These are phyloP conservation scores for Chiridota heheva DNA, from an alignment of 35 echinoderm and acorn worm species.

Conservation along the genomic window DNA sequence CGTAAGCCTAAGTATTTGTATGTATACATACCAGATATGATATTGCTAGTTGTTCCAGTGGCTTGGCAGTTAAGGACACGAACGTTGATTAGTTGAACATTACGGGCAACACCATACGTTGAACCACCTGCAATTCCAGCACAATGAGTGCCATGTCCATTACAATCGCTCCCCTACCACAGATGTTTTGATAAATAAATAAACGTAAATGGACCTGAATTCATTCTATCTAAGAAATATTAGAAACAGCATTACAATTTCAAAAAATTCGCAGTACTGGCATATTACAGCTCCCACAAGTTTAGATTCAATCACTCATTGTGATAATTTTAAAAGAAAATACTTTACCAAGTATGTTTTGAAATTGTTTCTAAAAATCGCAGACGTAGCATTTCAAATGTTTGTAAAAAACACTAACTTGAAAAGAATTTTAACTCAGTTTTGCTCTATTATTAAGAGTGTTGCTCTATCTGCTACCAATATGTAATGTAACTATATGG, in stretches of 20 bases:
- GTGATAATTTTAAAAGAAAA: too few species aligned
- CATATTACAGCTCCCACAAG: too few species aligned
- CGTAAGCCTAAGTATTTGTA: too few species aligned
- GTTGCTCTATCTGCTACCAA: too few species aligned
- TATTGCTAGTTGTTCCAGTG: slow-evolving; percentile 15
- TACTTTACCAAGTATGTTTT: too few species aligned
- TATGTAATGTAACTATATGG: too few species aligned
- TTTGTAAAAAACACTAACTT: too few species aligned
- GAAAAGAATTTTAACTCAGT: too few species aligned
- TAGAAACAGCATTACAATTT: neutral
- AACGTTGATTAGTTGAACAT: slow-evolving; percentile 34
- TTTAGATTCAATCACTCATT: too few species aligned
- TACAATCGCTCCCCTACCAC: slow-evolving; percentile 49
- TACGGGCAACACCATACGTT: slow-evolving; percentile 56
- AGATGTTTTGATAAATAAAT: neutral
- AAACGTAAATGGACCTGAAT: neutral
- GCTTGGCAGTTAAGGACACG: slow-evolving; percentile 43
- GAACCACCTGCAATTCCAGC: slow-evolving; percentile 49
- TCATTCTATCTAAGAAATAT: neutral
- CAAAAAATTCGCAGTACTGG: neutral
- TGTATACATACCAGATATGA: slow-evolving; percentile 53
- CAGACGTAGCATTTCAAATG: too few species aligned
- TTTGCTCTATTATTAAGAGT: too few species aligned
- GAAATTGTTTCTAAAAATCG: too few species aligned
- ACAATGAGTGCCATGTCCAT: slow-evolving; percentile 57